Evolutionary conservation across 2,113 vertebrate genomes (phyloP).

Genomic region (Callopanchax toddi): DNA sequence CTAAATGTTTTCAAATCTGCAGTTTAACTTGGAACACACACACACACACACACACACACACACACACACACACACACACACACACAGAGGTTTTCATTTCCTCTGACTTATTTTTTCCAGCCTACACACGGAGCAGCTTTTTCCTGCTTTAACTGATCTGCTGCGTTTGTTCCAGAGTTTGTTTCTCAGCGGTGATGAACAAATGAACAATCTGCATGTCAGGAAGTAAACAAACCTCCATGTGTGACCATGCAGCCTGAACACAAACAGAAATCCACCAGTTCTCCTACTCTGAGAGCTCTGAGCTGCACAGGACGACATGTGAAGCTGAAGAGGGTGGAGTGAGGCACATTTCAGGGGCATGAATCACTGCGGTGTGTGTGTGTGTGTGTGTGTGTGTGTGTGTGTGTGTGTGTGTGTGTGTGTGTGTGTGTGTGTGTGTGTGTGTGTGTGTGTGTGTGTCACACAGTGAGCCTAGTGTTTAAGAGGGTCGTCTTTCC

Average conservation of each 20-base stretch:
- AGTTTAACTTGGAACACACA: no score
- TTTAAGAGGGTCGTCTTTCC: conserved; percentile 52
- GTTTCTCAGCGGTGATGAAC: no score
- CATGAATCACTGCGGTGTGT: conserved; percentile 53
- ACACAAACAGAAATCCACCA: no score
- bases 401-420: neutral
- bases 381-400: conserved; percentile 14
- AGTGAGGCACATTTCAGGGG: conserved; percentile 18
- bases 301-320: no score
- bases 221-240: neutral
- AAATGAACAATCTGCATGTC: neutral
- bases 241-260: neutral
- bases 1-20: no score
- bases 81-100: no score
- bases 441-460: conserved; percentile 15
- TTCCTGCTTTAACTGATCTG: no score
- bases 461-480: neutral
- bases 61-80: no score
- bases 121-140: neutral
- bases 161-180: no score
- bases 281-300: neutral
- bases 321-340: conserved; percentile 14
- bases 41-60: no score
- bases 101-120: neutral
- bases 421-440: conserved; percentile 12